These are phyloP conservation scores for Corbicula japonica DNA, from an alignment of 2,888 invertebrate genomes.

Conservation along the genomic window DNA sequence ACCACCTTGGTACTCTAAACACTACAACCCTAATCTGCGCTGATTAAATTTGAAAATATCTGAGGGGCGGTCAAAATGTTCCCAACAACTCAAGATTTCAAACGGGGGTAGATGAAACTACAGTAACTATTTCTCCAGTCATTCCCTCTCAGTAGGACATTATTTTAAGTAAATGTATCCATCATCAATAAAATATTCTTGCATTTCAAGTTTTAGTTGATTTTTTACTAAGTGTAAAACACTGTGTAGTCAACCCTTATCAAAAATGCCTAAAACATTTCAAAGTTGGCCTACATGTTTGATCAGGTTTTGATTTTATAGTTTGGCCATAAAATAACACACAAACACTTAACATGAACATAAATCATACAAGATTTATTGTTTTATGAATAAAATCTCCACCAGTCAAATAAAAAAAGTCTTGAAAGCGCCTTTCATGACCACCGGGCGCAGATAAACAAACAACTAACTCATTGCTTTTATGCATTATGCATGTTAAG, in stretches of 20 bases:
- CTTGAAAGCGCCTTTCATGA: slow-evolving; percentile 15
- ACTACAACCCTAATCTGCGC: slow-evolving; percentile 57
- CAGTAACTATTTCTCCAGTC: too few relatives aligned
- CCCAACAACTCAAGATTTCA: too few relatives aligned
- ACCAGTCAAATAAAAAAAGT: slow-evolving; percentile 5
- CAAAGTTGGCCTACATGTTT: slow-evolving; percentile 32
- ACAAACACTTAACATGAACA: slow-evolving; percentile 33
- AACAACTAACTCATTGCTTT: not conserved
- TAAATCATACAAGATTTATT: slow-evolving; percentile 42
- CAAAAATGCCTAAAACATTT: slow-evolving; percentile 19
- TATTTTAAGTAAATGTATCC: too few relatives aligned
- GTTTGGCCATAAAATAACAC: slow-evolving; percentile 44
- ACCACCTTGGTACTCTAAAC: slow-evolving; percentile 63
- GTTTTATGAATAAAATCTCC: slow-evolving; percentile 41
- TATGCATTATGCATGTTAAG: slow-evolving; percentile 22
- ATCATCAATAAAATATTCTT: too few relatives aligned
- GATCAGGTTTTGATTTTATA: slow-evolving; percentile 18
- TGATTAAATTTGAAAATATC: slow-evolving; percentile 55
- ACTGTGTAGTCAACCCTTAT: not conserved
- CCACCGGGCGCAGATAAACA: not conserved
- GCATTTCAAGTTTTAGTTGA: too few relatives aligned
- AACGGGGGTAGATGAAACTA: not conserved
- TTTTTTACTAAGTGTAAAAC: too few relatives aligned
- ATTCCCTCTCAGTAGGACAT: too few relatives aligned
- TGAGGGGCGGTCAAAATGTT: slow-evolving; percentile 24